These are phyloP conservation scores for Euspilapteryx auroguttella DNA, from an alignment of 2,888 invertebrate species.

Conservation along the genomic window DNA sequence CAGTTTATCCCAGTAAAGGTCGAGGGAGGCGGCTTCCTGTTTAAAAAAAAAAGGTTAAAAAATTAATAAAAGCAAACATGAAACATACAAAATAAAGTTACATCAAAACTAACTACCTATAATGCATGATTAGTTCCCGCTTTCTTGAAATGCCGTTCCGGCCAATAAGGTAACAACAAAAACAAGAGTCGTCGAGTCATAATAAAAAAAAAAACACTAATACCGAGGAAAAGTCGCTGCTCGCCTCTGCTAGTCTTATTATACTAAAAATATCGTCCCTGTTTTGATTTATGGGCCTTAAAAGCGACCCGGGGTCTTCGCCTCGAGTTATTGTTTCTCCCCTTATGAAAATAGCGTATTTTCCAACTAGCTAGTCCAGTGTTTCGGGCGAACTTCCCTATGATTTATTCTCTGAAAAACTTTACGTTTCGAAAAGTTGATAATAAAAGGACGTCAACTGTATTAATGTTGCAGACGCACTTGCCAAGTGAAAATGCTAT, in stretches of 20 bases:
- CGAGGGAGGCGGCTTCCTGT: too few relatives aligned
- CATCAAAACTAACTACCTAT: too few relatives aligned
- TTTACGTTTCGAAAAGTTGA: conserved; percentile 27
- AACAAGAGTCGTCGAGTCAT: conserved; percentile 42
- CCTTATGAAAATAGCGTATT: conserved; percentile 49
- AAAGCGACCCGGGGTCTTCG: conserved; percentile 44
- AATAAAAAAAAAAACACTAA: conserved; percentile 53
- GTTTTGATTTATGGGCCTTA: conserved; percentile 55
- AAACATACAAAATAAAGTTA: too few relatives aligned
- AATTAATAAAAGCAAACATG: too few relatives aligned
- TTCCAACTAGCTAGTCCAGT: conserved; percentile 25
- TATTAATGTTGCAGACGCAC: conserved; percentile 10
- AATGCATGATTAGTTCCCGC: too few relatives aligned
- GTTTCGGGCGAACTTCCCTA: conserved; percentile 24
- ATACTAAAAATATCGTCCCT: conserved; percentile 42
- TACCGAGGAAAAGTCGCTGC: too few relatives aligned
- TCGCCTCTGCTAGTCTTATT: too few relatives aligned
- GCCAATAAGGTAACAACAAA: conserved; percentile 34
- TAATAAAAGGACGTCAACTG: conserved; percentile 16
- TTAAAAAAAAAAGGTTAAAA: too few relatives aligned
- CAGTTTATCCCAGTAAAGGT: too few relatives aligned
- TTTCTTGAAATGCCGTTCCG: conserved; percentile 21
- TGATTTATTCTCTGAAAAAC: conserved; percentile 32
- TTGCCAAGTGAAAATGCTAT: too few relatives aligned
- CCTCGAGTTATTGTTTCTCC: conserved; percentile 51